Conservation (phyloP, 1,140 invertebrate species). For the Bicyclus anynana region DNA sequence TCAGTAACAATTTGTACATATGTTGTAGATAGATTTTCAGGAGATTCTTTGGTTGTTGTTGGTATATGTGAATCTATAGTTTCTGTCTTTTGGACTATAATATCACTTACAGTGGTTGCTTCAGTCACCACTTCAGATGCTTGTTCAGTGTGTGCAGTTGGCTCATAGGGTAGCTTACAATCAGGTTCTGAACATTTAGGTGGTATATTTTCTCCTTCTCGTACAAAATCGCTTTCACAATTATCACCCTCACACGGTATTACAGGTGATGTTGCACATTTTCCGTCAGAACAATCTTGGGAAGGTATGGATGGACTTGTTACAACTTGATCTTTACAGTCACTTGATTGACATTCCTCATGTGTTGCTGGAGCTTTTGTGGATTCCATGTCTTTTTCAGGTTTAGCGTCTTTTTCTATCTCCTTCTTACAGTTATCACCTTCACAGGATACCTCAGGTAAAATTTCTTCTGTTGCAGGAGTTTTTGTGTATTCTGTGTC, state of each 20-base stretch:
- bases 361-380: constrained; percentile 21
- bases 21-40: not conserved
- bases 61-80: not conserved
- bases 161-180: constrained; percentile 17
- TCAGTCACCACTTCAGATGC: not conserved
- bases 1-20: not conserved
- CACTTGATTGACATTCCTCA: too few species aligned
- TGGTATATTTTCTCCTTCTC: constrained; percentile 26
- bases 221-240: constrained; percentile 46
- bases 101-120: not conserved
- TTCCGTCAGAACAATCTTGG: too few species aligned
- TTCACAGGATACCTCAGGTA: constrained; percentile 36
- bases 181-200: constrained; percentile 36
- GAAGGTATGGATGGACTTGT: too few species aligned
- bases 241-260: constrained; percentile 48
- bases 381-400: constrained; percentile 14
- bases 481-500: not conserved
- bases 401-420: constrained; percentile 21
- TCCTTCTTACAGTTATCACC: constrained; percentile 33
- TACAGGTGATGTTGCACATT: too few species aligned
- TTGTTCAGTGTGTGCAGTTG: constrained; percentile 3
- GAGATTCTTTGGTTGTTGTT: not conserved
- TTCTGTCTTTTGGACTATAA: not conserved
- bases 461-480: constrained; percentile 12
- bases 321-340: too few species aligned